A percentile compares a stretch with the other conserved stretches of the same genome.
Evolutionary conservation across 2,888 invertebrate genomes (phyloP).

Genomic region (Tubulanus polymorphus): DNA sequence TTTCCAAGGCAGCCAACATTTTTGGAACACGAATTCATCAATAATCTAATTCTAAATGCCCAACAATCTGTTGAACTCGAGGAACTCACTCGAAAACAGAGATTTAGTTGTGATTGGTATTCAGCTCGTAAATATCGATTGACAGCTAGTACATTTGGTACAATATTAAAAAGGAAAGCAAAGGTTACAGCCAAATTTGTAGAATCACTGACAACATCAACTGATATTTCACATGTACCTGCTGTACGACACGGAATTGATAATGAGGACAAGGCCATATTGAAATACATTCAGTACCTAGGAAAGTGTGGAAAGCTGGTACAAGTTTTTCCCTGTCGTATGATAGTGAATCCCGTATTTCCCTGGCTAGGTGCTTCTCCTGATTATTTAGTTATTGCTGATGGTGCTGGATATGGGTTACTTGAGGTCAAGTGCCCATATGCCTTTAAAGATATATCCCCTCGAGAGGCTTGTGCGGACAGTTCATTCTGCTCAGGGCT

Average conservation of each 20-base stretch:
- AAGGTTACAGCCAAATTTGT: neutral
- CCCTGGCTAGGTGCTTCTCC: constrained; percentile 7
- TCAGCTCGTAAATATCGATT: neutral
- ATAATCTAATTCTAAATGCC: no score
- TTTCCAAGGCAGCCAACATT: no score
- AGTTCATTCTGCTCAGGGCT: neutral
- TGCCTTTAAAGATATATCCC: neutral
- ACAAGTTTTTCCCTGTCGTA: neutral
- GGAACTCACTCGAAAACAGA: no score
- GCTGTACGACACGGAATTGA: neutral
- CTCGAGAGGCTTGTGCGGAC: neutral
- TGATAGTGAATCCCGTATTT: neutral
- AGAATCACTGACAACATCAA: neutral
- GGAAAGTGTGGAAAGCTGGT: neutral
- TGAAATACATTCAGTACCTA: neutral
- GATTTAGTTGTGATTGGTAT: no score
- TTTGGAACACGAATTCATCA: no score
- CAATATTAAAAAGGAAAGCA: neutral
- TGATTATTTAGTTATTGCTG: neutral
- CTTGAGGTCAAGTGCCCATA: constrained; percentile 2
- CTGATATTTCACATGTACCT: neutral
- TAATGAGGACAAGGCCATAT: neutral
- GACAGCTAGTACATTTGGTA: neutral
- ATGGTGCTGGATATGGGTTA: neutral
- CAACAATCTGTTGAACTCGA: no score